A percentile compares a stretch with the other conserved stretches of the same genome.
phyloP scores from a whole-genome alignment of 2,888 invertebrate genomes.

The Neoaliturus tenellus region DNA sequence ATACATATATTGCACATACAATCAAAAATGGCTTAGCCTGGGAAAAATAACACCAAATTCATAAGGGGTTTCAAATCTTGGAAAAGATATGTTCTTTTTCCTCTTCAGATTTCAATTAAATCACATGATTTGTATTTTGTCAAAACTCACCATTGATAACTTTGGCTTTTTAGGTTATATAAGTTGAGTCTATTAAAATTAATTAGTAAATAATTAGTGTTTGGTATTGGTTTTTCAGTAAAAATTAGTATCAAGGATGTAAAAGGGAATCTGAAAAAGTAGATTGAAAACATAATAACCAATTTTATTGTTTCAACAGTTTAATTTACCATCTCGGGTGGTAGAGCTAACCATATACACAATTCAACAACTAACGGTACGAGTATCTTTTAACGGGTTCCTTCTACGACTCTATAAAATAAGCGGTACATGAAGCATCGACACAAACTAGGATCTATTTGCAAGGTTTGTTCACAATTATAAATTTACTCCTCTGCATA shows the following conservation, averaged over 20 bases:
- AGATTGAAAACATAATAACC: slow-evolving; percentile 43
- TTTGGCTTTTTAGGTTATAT: too few relatives aligned
- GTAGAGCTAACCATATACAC: slow-evolving; percentile 23
- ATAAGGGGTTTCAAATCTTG: too few relatives aligned
- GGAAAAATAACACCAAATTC: too few relatives aligned
- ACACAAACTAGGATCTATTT: slow-evolving; percentile 42
- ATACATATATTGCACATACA: too few relatives aligned
- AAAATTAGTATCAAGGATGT: neutral
- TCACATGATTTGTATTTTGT: too few relatives aligned
- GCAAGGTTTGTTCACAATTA: slow-evolving; percentile 2
- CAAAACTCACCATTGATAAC: too few relatives aligned
- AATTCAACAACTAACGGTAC: slow-evolving; percentile 39
- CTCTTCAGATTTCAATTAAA: too few relatives aligned
- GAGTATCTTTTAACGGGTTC: neutral
- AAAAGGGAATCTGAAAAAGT: neutral
- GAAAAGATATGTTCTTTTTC: too few relatives aligned
- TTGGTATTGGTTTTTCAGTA: too few relatives aligned
- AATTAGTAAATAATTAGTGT: too few relatives aligned
- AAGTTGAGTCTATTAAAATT: too few relatives aligned
- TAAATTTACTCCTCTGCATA: neutral
- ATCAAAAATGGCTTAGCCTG: too few relatives aligned
- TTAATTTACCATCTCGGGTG: slow-evolving; percentile 45
- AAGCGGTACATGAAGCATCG: slow-evolving; percentile 28
- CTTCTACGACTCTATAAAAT: neutral
- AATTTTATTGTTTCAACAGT: slow-evolving; percentile 57